phyloP scores from a whole-genome alignment of 2,113 vertebrate genomes.

The Pachyramphus minor region DNA sequence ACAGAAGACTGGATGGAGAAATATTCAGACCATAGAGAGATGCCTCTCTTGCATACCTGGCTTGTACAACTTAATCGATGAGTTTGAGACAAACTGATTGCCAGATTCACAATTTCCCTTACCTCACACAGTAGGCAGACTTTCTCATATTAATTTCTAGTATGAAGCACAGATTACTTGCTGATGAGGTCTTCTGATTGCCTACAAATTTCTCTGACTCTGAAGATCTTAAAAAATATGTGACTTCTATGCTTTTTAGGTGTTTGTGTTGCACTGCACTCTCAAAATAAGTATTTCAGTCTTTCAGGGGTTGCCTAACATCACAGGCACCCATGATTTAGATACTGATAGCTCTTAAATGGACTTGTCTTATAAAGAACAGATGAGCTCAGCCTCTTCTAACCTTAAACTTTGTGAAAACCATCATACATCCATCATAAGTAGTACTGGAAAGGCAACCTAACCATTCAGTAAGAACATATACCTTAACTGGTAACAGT shows the following conservation, averaged over 20 bases:
- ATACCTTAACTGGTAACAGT: background rate
- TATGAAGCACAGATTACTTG: background rate
- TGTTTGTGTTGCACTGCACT: background rate
- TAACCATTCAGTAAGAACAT: background rate
- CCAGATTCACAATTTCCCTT: background rate
- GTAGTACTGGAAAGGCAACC: background rate
- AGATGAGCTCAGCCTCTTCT: background rate
- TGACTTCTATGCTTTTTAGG: background rate
- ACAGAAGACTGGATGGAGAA: background rate
- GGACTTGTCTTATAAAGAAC: background rate
- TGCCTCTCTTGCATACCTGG: background rate
- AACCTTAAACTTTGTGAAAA: background rate
- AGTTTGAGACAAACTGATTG: background rate
- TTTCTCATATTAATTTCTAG: background rate
- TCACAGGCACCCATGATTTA: background rate
- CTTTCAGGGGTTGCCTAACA: background rate
- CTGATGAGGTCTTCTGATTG: background rate
- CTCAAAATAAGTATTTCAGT: background rate
- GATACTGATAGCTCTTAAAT: background rate
- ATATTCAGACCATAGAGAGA: background rate
- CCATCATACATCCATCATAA: background rate
- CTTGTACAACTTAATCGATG: background rate
- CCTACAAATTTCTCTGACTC: background rate
- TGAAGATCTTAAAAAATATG: background rate
- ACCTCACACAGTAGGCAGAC: background rate